Percentiles rank a stretch among this genome's conserved stretches.
These are phyloP conservation scores for Hypselothyrea guttata DNA, from an alignment of 2,888 invertebrate genomes.

Conservation along the genomic window DNA sequence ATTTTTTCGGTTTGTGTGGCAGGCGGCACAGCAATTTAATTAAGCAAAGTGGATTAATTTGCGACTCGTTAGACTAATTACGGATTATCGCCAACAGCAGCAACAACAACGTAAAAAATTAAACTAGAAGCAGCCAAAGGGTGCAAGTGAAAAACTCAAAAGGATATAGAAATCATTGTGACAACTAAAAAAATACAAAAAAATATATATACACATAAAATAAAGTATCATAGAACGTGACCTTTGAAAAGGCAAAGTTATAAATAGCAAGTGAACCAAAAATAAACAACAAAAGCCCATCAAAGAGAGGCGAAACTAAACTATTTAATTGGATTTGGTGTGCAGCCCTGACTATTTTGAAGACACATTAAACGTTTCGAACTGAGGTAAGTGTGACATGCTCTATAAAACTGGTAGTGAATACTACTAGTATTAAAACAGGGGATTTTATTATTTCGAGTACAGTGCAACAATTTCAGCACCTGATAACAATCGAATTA, in stretches of 20 bases:
- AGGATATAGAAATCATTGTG: constrained; percentile 28
- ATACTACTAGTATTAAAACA: too few species aligned
- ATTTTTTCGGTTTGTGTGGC: constrained; percentile 26
- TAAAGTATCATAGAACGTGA: constrained; percentile 43
- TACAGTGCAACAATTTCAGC: not conserved
- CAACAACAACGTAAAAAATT: constrained; percentile 24
- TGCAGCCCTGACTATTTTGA: constrained; percentile 28
- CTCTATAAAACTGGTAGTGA: too few species aligned
- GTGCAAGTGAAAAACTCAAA: constrained; percentile 37
- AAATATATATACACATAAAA: too few species aligned
- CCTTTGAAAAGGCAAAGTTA: constrained; percentile 54
- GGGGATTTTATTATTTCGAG: too few species aligned
- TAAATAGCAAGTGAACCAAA: constrained; percentile 43
- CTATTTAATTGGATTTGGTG: constrained; percentile 69
- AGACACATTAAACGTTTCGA: too few species aligned
- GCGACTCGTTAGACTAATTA: constrained; percentile 81
- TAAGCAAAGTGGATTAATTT: constrained; percentile 81
- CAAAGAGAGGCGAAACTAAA: constrained; percentile 13
- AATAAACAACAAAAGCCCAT: constrained; percentile 9
- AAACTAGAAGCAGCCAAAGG: constrained; percentile 13
- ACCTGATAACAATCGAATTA: not conserved
- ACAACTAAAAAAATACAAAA: constrained; percentile 42
- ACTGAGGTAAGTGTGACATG: constrained; percentile 51
- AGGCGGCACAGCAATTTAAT: constrained; percentile 73
- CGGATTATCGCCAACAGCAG: constrained; percentile 74